Base-by-base conservation (phyloP, 2,888 invertebrate species). In the Caenorhabditis uteleia region DNA sequence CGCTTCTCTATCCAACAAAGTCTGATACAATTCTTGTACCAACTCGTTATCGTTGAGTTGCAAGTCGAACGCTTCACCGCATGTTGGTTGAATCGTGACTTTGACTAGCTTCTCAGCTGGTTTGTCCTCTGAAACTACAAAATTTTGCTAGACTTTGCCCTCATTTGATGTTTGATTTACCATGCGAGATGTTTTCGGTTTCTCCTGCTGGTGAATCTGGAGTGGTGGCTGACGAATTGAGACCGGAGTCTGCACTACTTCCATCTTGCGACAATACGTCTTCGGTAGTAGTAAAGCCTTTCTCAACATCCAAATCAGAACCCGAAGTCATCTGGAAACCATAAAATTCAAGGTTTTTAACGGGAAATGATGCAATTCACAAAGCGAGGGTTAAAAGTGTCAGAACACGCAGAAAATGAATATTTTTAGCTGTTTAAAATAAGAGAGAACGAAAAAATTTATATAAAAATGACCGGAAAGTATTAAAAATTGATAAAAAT, bases 1-100 rank as follows among this genome's bases (percentile, higher is more conserved):
- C 84, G 97, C 95, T 85, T 98, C 98, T 25, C 95, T 89, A 84
- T 98, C 98, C 92, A 97, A 95, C 46, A 98, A 86, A 67, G 97
- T 88, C 86, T 98, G 97, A 85, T 97, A 95, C 64, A 98, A 94
- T 87, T 98, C 98, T 86, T 90, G 88, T 1, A 98, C 95, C 71
- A 98, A 87, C 84, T 98, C 95, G 91, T 95, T 93, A 84, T 94
- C 93, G 21, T 93, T 94, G 42, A 97, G 91, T 91, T 65, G 60
- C 34, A 68, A 49, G 25, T 65, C 69, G 51, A 69, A 69, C 20
- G 65, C 25, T 25, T 69, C 69, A 6, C 65, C 69, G n/a, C 50
- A 47, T n/a, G 61, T 47, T 36, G 69, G 69, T 23, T 58, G 55
- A 29, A 69, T 66, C 10, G 57, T 66, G 29, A 69, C 46, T 36